phyloP scores from a whole-genome alignment of 2,888 invertebrate genomes.

The Plebejus anna region DNA sequence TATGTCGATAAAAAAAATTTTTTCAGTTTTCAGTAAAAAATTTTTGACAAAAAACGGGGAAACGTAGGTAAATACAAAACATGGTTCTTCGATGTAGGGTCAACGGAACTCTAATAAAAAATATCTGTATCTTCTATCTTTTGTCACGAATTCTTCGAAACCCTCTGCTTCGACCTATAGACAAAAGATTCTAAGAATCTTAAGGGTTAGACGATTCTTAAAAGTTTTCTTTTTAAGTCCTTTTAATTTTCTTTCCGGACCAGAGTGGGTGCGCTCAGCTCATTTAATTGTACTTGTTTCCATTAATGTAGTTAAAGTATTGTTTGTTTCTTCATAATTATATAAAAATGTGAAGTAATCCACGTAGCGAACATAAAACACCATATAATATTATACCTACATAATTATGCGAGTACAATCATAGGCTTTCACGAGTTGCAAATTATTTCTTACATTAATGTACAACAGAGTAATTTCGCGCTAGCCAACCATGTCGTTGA shows the following conservation, averaged over 20 bases:
- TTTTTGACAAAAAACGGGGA: no score
- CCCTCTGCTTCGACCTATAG: neutral
- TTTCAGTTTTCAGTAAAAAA: no score
- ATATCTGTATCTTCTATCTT: neutral
- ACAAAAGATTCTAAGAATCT: neutral
- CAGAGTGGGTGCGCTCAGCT: neutral
- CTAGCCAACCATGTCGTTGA: slow-evolving; percentile 36
- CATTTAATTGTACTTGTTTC: neutral
- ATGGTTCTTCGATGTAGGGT: neutral
- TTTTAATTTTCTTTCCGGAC: neutral
- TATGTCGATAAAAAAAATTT: neutral
- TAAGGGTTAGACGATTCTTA: neutral
- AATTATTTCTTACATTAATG: slow-evolving; percentile 26
- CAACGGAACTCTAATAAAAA: neutral
- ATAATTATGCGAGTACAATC: neutral
- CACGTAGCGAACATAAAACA: no score
- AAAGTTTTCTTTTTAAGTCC: neutral
- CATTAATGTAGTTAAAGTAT: neutral
- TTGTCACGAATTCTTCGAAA: neutral
- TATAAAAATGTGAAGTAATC: no score
- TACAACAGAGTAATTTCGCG: slow-evolving; percentile 36
- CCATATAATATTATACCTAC: neutral
- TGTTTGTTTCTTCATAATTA: no score
- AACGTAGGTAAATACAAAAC: neutral
- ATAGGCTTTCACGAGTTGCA: no score